Percentiles rank a stretch among this genome's conserved stretches.
Evolutionary conservation across 2,888 invertebrate species (phyloP).

Genomic region (Parascotia fuliginaria): DNA sequence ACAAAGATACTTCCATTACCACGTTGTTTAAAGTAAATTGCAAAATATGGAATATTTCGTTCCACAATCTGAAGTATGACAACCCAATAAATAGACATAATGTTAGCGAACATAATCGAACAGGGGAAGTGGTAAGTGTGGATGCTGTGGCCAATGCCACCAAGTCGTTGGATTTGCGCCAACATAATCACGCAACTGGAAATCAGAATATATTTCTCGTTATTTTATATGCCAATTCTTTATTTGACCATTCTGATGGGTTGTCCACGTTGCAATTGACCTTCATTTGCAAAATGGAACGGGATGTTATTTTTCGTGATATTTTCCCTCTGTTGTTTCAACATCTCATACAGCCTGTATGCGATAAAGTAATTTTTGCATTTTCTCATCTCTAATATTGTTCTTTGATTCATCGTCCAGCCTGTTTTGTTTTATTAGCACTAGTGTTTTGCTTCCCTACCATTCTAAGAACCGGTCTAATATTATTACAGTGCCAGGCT

Average conservation of each 20-base stretch:
- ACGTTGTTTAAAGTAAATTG: background rate
- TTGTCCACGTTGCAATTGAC: constrained; percentile 60
- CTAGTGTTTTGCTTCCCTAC: constrained; percentile 7
- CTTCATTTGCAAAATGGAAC: constrained; percentile 59
- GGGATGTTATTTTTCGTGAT: constrained; percentile 43
- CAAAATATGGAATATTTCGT: background rate
- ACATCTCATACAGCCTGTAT: constrained; percentile 6
- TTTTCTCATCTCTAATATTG: constrained; percentile 39
- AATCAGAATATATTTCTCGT: constrained; percentile 60
- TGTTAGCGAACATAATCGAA: constrained; percentile 51
- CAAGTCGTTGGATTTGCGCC: constrained; percentile 69
- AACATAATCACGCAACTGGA: constrained; percentile 75
- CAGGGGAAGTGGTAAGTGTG: constrained; percentile 48
- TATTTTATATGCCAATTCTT: constrained; percentile 62
- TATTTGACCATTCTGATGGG: constrained; percentile 60
- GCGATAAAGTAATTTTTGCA: constrained; percentile 25
- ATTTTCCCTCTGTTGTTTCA: constrained; percentile 29
- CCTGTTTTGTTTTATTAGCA: constrained; percentile 36
- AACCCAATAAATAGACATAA: constrained; percentile 18
- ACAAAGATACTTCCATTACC: background rate
- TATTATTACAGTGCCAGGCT: constrained; percentile 28
- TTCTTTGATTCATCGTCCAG: constrained; percentile 42
- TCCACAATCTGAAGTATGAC: constrained; percentile 7
- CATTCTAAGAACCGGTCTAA: constrained; percentile 28
- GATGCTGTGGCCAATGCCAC: constrained; percentile 52